phyloP scores from a whole-genome alignment of 2,888 invertebrate genomes.

The Standfussiana lucernea region DNA sequence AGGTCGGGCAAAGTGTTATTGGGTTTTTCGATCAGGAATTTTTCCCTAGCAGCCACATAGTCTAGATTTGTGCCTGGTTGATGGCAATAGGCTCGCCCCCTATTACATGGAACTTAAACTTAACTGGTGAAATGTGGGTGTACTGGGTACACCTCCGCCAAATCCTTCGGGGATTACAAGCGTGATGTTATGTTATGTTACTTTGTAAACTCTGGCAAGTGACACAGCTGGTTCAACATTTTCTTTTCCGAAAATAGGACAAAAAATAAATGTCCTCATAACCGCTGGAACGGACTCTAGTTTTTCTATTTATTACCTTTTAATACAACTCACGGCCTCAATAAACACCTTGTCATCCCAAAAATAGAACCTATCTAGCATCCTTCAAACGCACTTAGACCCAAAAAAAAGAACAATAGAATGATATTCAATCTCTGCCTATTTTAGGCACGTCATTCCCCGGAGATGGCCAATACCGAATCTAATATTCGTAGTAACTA shows the following conservation, averaged over 20 bases:
- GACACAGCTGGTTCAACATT: background rate
- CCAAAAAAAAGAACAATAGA: constrained; percentile 33
- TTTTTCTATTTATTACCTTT: background rate
- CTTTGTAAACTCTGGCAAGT: background rate
- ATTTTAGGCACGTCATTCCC: constrained; percentile 14
- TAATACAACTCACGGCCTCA: background rate
- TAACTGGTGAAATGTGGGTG: no score
- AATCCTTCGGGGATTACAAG: no score
- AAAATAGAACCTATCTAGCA: constrained; percentile 13
- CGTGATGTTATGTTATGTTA: no score
- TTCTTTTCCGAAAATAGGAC: background rate
- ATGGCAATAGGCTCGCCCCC: no score
- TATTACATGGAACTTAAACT: no score
- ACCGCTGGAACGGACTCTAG: background rate
- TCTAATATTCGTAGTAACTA: constrained; percentile 35
- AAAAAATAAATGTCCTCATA: background rate
- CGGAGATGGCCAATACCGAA: constrained; percentile 13
- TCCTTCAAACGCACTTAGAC: background rate
- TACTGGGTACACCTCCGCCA: no score
- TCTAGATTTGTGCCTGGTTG: no score
- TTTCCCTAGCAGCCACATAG: no score
- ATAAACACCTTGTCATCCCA: background rate
- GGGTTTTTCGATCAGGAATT: no score
- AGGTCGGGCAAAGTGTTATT: no score
- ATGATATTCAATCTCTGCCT: constrained; percentile 31